Conservation (phyloP, 2,888 invertebrate species). For the Pandemis corylana region DNA sequence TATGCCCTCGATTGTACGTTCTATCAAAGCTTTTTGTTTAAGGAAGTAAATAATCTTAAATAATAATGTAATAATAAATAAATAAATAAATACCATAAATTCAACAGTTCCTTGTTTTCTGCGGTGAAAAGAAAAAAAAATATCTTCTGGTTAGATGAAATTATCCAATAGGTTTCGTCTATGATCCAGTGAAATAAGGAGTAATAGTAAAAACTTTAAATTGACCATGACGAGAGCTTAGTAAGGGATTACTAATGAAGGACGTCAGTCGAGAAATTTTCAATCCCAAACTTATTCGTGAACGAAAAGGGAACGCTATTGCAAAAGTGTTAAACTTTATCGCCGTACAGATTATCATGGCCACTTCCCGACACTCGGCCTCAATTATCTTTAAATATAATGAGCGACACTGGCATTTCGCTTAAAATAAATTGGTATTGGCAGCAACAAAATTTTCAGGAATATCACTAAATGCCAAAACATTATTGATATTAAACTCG, state of each 20-base stretch:
- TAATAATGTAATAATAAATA: no score
- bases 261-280: not conserved
- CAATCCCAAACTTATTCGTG: not conserved
- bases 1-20: no score
- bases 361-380: not conserved
- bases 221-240: not conserved
- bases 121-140: not conserved
- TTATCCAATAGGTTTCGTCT: not conserved
- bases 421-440: not conserved
- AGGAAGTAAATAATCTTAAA: no score
- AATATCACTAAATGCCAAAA: no score
- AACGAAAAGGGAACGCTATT: not conserved
- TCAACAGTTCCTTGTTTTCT: no score
- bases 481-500: no score
- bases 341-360: not conserved
- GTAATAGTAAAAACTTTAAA: not conserved
- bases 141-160: not conserved
- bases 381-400: constrained; percentile 2
- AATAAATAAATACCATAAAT: no score
- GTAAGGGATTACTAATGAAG: not conserved
- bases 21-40: no score
- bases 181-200: not conserved
- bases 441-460: not conserved
- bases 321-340: not conserved
- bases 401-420: not conserved